Conservation (phyloP, 2,888 invertebrate genomes). For the Tenthredo amoena region DNA sequence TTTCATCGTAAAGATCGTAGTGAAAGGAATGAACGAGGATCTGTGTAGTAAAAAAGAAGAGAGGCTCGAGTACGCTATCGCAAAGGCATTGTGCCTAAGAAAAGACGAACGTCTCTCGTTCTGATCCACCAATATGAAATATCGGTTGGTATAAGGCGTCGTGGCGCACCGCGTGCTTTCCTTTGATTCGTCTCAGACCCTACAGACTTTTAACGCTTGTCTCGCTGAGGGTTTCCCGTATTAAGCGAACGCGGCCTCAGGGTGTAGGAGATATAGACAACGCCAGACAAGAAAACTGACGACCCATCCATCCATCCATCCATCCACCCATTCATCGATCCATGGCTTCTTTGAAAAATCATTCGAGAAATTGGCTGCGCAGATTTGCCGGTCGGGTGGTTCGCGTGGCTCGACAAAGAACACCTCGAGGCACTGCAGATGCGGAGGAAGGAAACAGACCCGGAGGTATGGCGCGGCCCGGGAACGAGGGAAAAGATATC, state of each 20-base stretch:
- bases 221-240: constrained; percentile 27
- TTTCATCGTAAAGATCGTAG: constrained; percentile 28
- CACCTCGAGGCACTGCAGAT: constrained; percentile 26
- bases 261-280: constrained; percentile 41
- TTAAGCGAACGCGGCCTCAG: constrained; percentile 28
- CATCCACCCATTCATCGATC: constrained; percentile 26
- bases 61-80: constrained; percentile 21
- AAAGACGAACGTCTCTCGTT: constrained; percentile 45
- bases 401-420: constrained; percentile 33
- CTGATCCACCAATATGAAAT: constrained; percentile 51
- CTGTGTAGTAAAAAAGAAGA: constrained; percentile 19
- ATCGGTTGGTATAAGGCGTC: constrained; percentile 19
- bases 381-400: constrained; percentile 44
- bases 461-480: not conserved
- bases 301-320: constrained; percentile 48
- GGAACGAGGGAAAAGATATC: constrained; percentile 26
- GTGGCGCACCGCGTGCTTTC: constrained; percentile 11
- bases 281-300: constrained; percentile 35
- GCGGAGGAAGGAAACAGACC: not conserved
- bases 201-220: constrained; percentile 32
- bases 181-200: constrained; percentile 35
- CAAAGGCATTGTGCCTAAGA: constrained; percentile 31
- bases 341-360: constrained; percentile 47
- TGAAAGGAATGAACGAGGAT: constrained; percentile 14
- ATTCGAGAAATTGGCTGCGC: constrained; percentile 49